Conservation (phyloP, 2,888 invertebrate genomes). For the Tiliacea citrago region DNA sequence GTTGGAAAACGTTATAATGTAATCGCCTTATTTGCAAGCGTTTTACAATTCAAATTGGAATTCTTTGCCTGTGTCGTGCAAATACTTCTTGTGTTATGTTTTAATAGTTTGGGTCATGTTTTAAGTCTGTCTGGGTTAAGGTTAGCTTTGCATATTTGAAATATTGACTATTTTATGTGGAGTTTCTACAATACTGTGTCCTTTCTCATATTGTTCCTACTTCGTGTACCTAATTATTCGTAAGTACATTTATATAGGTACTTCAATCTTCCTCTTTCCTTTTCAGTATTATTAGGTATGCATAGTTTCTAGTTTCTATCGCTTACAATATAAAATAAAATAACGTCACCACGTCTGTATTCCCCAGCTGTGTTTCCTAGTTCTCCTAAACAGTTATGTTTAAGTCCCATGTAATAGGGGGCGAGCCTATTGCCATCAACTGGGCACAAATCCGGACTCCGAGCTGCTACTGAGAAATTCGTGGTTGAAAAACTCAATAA, state of each 20-base stretch:
- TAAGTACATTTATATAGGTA: too few relatives aligned
- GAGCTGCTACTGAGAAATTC: too few relatives aligned
- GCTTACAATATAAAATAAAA: too few relatives aligned
- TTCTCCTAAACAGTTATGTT: too few relatives aligned
- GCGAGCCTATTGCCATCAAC: too few relatives aligned
- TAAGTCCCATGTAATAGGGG: too few relatives aligned
- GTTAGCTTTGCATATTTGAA: slow-evolving; percentile 11
- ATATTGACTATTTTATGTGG: slow-evolving; percentile 10
- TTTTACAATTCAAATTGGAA: slow-evolving; percentile 70
- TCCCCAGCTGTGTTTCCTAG: too few relatives aligned
- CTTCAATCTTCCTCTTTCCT: not conserved
- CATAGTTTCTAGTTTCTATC: too few relatives aligned
- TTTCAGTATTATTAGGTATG: too few relatives aligned
- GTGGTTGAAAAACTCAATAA: too few relatives aligned
- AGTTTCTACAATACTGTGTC: not conserved
- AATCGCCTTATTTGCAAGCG: slow-evolving; percentile 63
- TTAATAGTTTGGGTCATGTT: slow-evolving; percentile 38
- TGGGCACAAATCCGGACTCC: too few relatives aligned
- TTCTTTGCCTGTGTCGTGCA: slow-evolving; percentile 58
- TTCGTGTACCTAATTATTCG: not conserved
- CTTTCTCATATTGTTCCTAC: not conserved
- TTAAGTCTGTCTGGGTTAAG: slow-evolving; percentile 8
- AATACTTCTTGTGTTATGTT: slow-evolving; percentile 44
- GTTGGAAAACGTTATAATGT: slow-evolving; percentile 58
- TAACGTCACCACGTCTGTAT: too few relatives aligned